A percentile compares a stretch with the other conserved stretches of the same genome.
phyloP scores from a whole-genome alignment of 2,888 invertebrate genomes.

The Capitulum mitella region DNA sequence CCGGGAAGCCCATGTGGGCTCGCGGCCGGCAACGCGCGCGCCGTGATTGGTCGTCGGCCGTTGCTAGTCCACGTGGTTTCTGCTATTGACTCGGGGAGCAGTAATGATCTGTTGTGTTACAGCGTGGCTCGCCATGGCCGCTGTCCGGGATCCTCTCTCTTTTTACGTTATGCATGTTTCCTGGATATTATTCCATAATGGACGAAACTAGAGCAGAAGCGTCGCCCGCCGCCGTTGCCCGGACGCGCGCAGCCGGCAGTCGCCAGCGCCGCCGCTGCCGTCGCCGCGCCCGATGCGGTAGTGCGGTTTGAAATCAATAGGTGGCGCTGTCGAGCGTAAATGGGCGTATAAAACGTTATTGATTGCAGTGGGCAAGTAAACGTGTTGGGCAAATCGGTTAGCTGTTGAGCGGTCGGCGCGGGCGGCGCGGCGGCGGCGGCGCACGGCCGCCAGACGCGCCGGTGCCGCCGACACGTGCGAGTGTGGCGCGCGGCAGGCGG shows the following conservation, averaged over 20 bases:
- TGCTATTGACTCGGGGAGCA: not conserved
- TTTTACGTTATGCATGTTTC: conserved; percentile 21
- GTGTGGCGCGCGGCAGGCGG: not conserved
- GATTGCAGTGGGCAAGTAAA: conserved; percentile 22
- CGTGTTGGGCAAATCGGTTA: conserved; percentile 25
- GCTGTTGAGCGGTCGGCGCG: not conserved
- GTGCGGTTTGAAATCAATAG: conserved; percentile 20
- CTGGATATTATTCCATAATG: conserved; percentile 16
- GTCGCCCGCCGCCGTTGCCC: too few relatives aligned
- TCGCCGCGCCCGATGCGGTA: not conserved
- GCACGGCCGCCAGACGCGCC: not conserved
- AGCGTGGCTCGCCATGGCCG: not conserved
- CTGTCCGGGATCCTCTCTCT: not conserved
- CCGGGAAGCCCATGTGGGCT: not conserved
- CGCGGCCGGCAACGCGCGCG: not conserved
- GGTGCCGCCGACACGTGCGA: not conserved
- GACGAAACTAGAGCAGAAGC: not conserved
- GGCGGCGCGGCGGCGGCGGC: not conserved
- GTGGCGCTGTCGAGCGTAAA: conserved; percentile 15
- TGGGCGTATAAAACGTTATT: conserved; percentile 22
- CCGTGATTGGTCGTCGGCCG: not conserved
- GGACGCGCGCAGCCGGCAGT: not conserved
- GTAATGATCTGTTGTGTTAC: not conserved
- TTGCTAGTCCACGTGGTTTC: not conserved
- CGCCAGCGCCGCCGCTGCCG: not conserved